Evolutionary conservation across 2,797 vertebrate species (phyloP).

Genomic region (Paramormyrops hopkinsi): DNA sequence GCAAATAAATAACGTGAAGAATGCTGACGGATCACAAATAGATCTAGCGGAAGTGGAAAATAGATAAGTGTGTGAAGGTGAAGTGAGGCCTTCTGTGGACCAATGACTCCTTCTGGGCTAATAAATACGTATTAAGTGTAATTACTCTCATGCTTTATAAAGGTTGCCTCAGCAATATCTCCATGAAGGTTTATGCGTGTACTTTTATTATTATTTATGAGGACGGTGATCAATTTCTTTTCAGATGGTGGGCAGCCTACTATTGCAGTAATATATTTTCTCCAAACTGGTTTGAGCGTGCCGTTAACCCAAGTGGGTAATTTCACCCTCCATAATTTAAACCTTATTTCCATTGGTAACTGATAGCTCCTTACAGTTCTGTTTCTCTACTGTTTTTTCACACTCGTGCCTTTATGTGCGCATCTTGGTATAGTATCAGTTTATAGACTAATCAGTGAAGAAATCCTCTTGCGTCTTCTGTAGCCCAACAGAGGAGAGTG

Average conservation of each 20-base stretch:
- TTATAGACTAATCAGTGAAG: not conserved
- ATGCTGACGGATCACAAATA: conserved; percentile 37
- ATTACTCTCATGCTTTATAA: conserved; percentile 55
- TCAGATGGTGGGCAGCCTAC: conserved; percentile 42
- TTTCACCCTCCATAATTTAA: conserved; percentile 27
- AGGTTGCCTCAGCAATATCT: conserved; percentile 47
- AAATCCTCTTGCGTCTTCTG: not conserved
- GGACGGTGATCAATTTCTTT: conserved; percentile 32
- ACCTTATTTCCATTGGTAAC: conserved; percentile 17
- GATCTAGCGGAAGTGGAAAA: conserved; percentile 36
- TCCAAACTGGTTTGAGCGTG: conserved; percentile 22
- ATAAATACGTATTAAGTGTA: conserved; percentile 57
- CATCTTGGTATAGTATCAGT: not conserved
- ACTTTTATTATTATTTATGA: conserved; percentile 59
- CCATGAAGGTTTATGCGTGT: conserved; percentile 33
- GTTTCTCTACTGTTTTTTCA: not conserved
- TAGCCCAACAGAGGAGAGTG: not conserved
- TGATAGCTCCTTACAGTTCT: conserved; percentile 15
- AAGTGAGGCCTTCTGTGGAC: conserved; percentile 43
- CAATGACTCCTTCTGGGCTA: conserved; percentile 46
- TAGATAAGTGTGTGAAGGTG: conserved; percentile 32
- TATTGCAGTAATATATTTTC: conserved; percentile 38
- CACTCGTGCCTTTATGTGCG: not conserved
- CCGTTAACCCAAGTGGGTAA: conserved; percentile 20
- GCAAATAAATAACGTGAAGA: conserved; percentile 34